Evolutionary conservation across 2,797 vertebrate genomes (phyloP), one percentile per base, ranked within the genome.

Genomic region (Dipus sagitta): DNA sequence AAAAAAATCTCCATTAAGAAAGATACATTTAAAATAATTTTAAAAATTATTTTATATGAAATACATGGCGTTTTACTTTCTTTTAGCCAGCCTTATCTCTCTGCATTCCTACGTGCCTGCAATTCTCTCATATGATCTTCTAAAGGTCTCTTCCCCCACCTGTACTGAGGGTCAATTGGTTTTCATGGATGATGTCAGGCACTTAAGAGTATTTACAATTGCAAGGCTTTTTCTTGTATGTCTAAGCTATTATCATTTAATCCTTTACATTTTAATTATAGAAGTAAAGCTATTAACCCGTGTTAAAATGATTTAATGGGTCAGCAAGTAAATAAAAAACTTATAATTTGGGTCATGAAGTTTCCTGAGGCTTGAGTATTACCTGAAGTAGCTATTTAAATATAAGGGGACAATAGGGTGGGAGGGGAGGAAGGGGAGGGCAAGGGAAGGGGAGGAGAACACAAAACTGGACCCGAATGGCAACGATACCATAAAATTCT

Each of bases 221-320:
- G 38, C 9, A 32, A 13, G 60, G 24, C 11, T 86, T 89, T 95
- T 76, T 71, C 42, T 83, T 20, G 28, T n/a, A 15, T 42, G 74
- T 58, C 24, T 79, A 76, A 71, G 24, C 68, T 54, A 68, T 85
- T 88, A 88, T 42, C 79, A 68, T 76, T 87, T 88, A 90, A 88
- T 81, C 58, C 58, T 77, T 92, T 84, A n/a, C n/a, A 58, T 90
- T 94, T 87, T 81, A 90, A 94, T 90, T 87, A 85, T 54, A 68
- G 54, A 87, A 76, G 10, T 87, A 87, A 95, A 94, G 74, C 24
- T 74, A 92, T 81, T 85, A 83, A 88, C 68, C 87, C 74, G 58
- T 77, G 64, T 42, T 77, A 85, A 95, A 81, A 87, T 94, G 87
- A 95, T 95, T 91, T 95, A 83, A 77, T 47, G 74, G 64, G 74